These are phyloP conservation scores for Andricus quercusramuli DNA, from an alignment of 2,888 invertebrate genomes.

Conservation along the genomic window DNA sequence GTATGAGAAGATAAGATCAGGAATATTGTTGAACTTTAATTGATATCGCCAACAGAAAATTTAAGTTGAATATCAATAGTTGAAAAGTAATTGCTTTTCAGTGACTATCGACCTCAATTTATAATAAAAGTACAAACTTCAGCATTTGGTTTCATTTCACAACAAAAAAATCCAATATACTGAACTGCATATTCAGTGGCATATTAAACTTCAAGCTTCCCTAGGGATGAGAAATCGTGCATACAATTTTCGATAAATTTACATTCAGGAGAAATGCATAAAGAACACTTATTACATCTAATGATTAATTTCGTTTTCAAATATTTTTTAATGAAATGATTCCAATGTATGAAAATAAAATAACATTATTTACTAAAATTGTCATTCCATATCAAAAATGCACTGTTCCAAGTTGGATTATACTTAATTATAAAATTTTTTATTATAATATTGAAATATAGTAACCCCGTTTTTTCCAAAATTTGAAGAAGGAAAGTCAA, in stretches of 20 bases:
- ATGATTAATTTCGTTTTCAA: background rate
- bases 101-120: constrained; percentile 16
- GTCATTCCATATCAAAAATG: too few species aligned
- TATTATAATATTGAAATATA: too few species aligned
- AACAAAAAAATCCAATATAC: constrained; percentile 2
- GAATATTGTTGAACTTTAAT: constrained; percentile 1
- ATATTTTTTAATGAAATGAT: too few species aligned
- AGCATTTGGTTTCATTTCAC: constrained; percentile 1
- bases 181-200: constrained; percentile 11
- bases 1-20: background rate
- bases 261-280: background rate
- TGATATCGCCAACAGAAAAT: background rate
- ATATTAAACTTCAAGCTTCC: background rate
- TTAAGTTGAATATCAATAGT: constrained; percentile 15
- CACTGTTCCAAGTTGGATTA: too few species aligned
- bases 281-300: background rate
- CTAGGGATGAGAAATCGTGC: background rate
- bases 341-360: too few species aligned
- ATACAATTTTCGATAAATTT: background rate
- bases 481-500: too few species aligned
- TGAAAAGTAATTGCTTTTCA: constrained; percentile 20
- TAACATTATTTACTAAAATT: too few species aligned
- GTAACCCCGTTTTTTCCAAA: too few species aligned
- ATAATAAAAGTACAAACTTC: background rate
- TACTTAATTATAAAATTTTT: too few species aligned